Evolutionary conservation across 2,113 vertebrate species (phyloP).

Genomic region (Ictidomys tridecemlineatus): DNA sequence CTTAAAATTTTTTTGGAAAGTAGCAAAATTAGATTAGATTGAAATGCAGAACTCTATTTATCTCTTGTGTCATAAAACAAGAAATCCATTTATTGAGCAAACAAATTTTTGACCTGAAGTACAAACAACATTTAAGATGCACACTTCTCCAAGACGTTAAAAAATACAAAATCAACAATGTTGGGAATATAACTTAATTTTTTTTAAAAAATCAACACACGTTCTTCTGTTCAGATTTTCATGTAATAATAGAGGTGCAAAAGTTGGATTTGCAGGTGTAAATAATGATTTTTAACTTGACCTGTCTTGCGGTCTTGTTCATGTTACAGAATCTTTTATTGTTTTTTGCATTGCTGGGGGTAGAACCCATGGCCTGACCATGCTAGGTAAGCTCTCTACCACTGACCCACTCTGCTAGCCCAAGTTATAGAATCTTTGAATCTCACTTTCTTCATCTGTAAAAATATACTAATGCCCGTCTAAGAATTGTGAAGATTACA

Average conservation of each 20-base stretch:
- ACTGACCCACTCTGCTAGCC: neutral
- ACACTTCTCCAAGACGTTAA: conserved; percentile 31
- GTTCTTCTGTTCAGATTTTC: conserved; percentile 9
- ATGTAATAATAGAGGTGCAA: neutral
- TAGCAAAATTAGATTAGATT: neutral
- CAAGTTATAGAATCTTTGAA: conserved; percentile 43
- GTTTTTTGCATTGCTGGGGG: neutral
- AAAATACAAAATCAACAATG: conserved; percentile 38
- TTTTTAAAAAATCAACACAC: neutral
- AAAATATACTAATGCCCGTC: conserved; percentile 8
- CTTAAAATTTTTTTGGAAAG: conserved; percentile 55
- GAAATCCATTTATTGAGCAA: conserved; percentile 3
- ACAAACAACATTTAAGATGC: neutral
- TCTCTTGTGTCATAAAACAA: neutral
- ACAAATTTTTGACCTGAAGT: neutral
- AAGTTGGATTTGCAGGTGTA: conserved; percentile 44
- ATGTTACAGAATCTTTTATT: conserved; percentile 25
- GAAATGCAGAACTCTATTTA: conserved; percentile 34
- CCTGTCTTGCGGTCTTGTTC: neutral
- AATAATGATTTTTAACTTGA: conserved; percentile 37
- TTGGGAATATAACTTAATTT: neutral
- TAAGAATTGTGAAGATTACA: conserved; percentile 54
- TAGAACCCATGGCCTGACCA: neutral
- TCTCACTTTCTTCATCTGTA: conserved; percentile 33
- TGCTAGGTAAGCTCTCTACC: neutral